These are phyloP conservation scores for Resseliella maxima DNA, from an alignment of 2,888 invertebrate genomes.

Conservation along the genomic window DNA sequence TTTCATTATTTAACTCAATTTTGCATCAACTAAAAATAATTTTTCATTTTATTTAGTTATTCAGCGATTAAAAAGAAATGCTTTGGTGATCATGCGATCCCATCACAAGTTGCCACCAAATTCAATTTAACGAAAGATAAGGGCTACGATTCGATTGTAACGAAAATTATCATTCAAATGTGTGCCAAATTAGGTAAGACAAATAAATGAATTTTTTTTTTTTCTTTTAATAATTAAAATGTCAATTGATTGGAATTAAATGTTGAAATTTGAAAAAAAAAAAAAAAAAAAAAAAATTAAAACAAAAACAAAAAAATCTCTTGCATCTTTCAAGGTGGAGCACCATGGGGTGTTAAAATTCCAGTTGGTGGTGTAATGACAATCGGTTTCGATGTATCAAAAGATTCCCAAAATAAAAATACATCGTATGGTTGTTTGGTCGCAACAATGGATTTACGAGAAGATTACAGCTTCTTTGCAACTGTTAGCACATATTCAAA, in stretches of 20 bases:
- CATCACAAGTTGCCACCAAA: conserved; percentile 72
- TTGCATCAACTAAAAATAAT: not conserved
- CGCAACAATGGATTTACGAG: conserved; percentile 73
- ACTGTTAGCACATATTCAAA: conserved; percentile 72
- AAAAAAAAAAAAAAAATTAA: too few relatives aligned
- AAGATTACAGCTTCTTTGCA: conserved; percentile 60
- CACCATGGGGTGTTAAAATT: conserved; percentile 83
- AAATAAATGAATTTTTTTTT: not conserved
- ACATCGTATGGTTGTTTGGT: conserved; percentile 83
- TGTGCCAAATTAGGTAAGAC: conserved; percentile 86
- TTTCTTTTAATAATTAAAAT: not conserved
- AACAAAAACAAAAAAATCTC: too few relatives aligned
- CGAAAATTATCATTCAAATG: conserved; percentile 92
- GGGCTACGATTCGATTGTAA: conserved; percentile 76
- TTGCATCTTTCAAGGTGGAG: conserved; percentile 69
- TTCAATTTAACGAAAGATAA: conserved; percentile 62
- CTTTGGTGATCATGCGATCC: conserved; percentile 79
- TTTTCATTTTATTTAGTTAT: conserved; percentile 67
- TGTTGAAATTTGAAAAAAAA: not conserved
- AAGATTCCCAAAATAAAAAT: conserved; percentile 77
- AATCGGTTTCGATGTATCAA: conserved; percentile 89
- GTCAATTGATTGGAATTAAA: not conserved
- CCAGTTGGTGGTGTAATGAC: conserved; percentile 80
- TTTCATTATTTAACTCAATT: not conserved
- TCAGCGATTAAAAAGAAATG: conserved; percentile 69